Evolutionary conservation across 1,140 invertebrate species (phyloP), one percentile per base, ranked within the genome.

Genomic region (Diorhabda carinulata): DNA sequence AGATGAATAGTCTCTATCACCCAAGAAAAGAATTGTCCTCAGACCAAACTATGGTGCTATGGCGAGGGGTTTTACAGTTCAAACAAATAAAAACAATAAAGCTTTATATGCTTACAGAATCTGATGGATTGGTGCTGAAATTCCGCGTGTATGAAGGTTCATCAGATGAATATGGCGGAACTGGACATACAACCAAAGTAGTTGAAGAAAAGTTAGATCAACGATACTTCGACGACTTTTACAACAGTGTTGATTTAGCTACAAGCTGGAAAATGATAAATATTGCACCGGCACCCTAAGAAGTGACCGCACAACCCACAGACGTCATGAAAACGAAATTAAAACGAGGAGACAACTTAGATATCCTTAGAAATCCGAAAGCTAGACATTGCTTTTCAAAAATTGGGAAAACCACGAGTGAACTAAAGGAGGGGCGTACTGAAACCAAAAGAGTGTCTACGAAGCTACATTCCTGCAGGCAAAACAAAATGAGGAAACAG

Each of bases 71-170:
- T 66, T 63, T 67, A 62, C 43, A 64, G 63, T 64, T 64, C 47
- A 64, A 71, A 76, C 63, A 74, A 77, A 66, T n/a, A 9, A 2
- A 64, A 7, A 44, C 43, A 25, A 40, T 64, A 40, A 81, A 82
- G 71, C 45, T 82, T 3, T 80, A 79, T 68, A 79, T 79, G 66
- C 69, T 84, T 4, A 74, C 78, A 63, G 74, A 77, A 61, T 73
- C 77, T 5, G 74, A 78, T 70, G 80, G 77, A 65, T 56, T 74
- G 5, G 64, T 78, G 45, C 68, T 75, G 52, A 78, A 72, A 47
- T 77, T 74, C 61, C 72, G 68, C 47, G 58, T 78, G 9, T 76
- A 77, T 69, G 69, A 66, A 8, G 73, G 72, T n/a, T 43, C 45
- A 59, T 52, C 67, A 66, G 72, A 76, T 64, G 66, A 64, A 67